phyloP scores from a whole-genome alignment of 1,140 invertebrate species.

The Aphelinus certus region DNA sequence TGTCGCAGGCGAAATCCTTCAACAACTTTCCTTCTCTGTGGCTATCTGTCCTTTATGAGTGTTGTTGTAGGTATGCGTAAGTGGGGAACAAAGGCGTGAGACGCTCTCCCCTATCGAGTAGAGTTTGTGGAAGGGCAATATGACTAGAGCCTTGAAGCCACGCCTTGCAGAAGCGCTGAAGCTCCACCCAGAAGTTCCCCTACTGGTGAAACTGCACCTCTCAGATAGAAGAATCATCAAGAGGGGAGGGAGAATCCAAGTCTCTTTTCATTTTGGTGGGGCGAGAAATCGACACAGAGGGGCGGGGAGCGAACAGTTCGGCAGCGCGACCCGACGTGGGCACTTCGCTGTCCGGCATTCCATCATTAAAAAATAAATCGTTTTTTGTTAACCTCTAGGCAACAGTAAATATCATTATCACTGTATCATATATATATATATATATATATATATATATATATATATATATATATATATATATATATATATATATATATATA shows the following conservation, averaged over 20 bases:
- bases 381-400: conserved; percentile 14
- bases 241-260: conserved; percentile 31
- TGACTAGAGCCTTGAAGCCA: conserved; percentile 35
- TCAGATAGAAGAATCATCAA: conserved; percentile 36
- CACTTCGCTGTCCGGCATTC: conserved; percentile 66
- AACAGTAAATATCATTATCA: no score
- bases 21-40: conserved; percentile 41
- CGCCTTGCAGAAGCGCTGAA: conserved; percentile 29
- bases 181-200: conserved; percentile 37
- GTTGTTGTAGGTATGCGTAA: conserved; percentile 41
- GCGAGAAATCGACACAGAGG: conserved; percentile 52
- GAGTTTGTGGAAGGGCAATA: conserved; percentile 32
- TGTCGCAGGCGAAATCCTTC: conserved; percentile 41
- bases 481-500: background rate
- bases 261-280: conserved; percentile 41
- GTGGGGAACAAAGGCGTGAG: conserved; percentile 43
- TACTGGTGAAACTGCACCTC: conserved; percentile 34
- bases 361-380: conserved; percentile 65
- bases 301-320: conserved; percentile 65
- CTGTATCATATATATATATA: background rate
- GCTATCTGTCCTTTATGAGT: conserved; percentile 43
- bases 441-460: background rate
- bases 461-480: conserved; percentile 20
- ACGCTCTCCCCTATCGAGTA: conserved; percentile 31
- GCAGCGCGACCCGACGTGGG: conserved; percentile 66